Evolutionary conservation across 1,140 invertebrate genomes (phyloP).

Genomic region (Saxidomus purpurata): DNA sequence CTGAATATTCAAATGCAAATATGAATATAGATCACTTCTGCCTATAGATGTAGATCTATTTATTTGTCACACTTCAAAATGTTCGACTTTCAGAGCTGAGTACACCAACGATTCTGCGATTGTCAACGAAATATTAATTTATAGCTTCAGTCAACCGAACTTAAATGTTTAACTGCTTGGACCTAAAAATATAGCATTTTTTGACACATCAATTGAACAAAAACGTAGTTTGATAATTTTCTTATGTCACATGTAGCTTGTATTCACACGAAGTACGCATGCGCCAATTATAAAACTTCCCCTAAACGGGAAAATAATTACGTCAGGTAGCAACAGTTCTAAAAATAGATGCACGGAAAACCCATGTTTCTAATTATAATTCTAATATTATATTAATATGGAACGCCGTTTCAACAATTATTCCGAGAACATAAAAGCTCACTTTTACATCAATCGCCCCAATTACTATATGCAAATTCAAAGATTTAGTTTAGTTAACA

Average conservation of each 20-base stretch:
- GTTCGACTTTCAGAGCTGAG: too few relatives aligned
- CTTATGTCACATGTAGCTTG: background rate
- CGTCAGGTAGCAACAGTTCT: slow-evolving; percentile 35
- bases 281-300: background rate
- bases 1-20: background rate
- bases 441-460: too few relatives aligned
- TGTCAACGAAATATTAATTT: background rate
- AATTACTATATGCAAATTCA: too few relatives aligned
- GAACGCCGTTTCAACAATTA: too few relatives aligned
- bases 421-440: too few relatives aligned
- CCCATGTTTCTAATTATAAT: too few relatives aligned
- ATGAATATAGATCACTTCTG: background rate
- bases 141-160: background rate
- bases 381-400: too few relatives aligned
- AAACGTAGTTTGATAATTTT: background rate
- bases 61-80: too few relatives aligned
- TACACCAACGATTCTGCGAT: too few relatives aligned
- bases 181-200: background rate
- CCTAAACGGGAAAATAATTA: background rate
- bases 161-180: background rate
- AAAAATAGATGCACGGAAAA: slow-evolving; percentile 1
- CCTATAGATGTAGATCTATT: too few relatives aligned
- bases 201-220: background rate
- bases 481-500: too few relatives aligned
- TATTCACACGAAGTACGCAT: background rate